These are phyloP conservation scores for Myripristis jacobus DNA, from an alignment of 2,797 vertebrate genomes.

Conservation along the genomic window DNA sequence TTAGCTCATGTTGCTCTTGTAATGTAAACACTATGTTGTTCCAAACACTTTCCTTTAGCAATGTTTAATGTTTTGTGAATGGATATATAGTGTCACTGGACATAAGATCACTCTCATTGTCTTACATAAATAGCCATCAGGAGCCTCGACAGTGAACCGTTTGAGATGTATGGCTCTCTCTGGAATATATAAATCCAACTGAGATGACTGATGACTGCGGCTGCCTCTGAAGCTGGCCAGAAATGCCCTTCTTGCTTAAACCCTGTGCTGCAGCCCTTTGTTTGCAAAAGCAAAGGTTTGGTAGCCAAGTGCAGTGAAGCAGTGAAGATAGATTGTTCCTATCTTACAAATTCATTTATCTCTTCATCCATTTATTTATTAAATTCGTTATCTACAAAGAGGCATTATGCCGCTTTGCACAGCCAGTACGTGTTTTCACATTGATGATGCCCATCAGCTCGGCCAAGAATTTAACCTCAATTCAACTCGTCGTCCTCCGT, in stretches of 20 bases:
- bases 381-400: constrained; percentile 64
- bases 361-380: constrained; percentile 66
- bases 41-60: constrained; percentile 14
- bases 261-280: constrained; percentile 37
- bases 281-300: constrained; percentile 76
- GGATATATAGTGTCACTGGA: constrained; percentile 18
- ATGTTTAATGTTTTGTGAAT: constrained; percentile 30
- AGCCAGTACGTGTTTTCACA: constrained; percentile 52
- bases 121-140: constrained; percentile 44
- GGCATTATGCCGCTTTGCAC: constrained; percentile 49
- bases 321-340: constrained; percentile 74
- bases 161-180: constrained; percentile 63
- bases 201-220: constrained; percentile 77
- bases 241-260: constrained; percentile 70
- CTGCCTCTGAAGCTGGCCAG: constrained; percentile 62
- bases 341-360: constrained; percentile 78
- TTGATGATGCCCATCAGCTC: constrained; percentile 32
- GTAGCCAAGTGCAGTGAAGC: constrained; percentile 79
- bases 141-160: constrained; percentile 49
- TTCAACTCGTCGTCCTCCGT: constrained; percentile 38
- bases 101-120: constrained; percentile 27
- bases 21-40: constrained; percentile 25
- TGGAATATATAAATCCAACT: constrained; percentile 71
- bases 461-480: constrained; percentile 23
- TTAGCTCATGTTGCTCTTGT: constrained; percentile 6